Evolutionary conservation across 2,113 vertebrate genomes (phyloP).

Genomic region (Myrmecophaga tridactyla): DNA sequence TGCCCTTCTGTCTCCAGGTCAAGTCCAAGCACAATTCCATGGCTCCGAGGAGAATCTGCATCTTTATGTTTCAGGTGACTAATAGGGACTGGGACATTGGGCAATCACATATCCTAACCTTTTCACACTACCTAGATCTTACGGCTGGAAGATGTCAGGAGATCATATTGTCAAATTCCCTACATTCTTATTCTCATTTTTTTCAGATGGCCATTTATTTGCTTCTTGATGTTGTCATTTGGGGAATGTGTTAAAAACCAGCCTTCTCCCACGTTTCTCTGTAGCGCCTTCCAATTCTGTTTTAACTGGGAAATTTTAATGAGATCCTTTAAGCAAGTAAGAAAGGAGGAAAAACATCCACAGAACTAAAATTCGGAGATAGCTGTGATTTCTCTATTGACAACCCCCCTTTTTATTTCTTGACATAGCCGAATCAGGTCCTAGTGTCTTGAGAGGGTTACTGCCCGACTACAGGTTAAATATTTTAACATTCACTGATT

Average conservation of each 20-base stretch:
- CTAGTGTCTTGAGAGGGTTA: slow-evolving; percentile 49
- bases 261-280: not conserved
- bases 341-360: not conserved
- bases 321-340: slow-evolving; percentile 16
- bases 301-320: slow-evolving; percentile 55
- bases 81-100: not conserved
- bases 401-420: slow-evolving; percentile 62
- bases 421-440: slow-evolving; percentile 46
- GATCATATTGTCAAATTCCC: not conserved
- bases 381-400: slow-evolving; percentile 53
- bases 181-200: not conserved
- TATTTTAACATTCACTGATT: slow-evolving; percentile 82
- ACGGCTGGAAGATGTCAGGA: not conserved
- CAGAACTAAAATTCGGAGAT: not conserved
- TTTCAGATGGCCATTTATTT: not conserved
- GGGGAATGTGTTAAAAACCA: not conserved
- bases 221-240: not conserved
- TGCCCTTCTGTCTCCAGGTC: not conserved
- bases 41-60: not conserved
- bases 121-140: not conserved
- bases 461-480: slow-evolving; percentile 78
- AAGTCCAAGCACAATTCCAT: not conserved
- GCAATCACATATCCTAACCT: not conserved
- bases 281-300: not conserved
- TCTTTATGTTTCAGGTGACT: not conserved